phyloP scores from a whole-genome alignment of 2,797 vertebrate species.

The Enteromius trimaculatus region DNA sequence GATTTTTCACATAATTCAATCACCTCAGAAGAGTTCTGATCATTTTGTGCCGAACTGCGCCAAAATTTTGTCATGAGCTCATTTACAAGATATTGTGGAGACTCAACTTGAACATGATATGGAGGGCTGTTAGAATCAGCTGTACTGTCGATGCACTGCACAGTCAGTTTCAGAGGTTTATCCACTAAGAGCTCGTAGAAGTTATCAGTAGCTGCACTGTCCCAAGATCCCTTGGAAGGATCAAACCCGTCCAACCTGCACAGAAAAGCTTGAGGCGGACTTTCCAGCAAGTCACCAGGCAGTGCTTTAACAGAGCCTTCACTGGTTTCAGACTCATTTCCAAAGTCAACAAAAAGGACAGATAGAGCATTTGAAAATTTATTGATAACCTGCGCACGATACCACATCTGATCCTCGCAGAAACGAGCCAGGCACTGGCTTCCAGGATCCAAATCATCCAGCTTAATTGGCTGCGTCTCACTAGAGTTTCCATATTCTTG shows the following conservation, averaged over 20 bases:
- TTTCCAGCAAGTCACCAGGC: conserved; percentile 68
- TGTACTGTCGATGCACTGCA: conserved; percentile 63
- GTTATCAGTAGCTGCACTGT: conserved; percentile 70
- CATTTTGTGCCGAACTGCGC: conserved; percentile 34
- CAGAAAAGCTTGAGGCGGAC: conserved; percentile 79
- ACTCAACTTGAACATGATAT: conserved; percentile 78
- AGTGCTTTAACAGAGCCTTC: conserved; percentile 73
- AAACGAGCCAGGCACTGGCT: conserved; percentile 81
- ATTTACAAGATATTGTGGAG: conserved; percentile 74
- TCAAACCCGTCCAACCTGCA: conserved; percentile 78
- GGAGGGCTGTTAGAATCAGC: conserved; percentile 66
- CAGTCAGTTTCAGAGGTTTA: conserved; percentile 72
- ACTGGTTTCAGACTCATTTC: conserved; percentile 78
- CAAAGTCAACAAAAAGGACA: conserved; percentile 86
- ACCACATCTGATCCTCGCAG: conserved; percentile 79
- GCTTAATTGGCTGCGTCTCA: conserved; percentile 15
- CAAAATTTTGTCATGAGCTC: conserved; percentile 79
- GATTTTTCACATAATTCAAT: neutral
- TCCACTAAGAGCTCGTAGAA: conserved; percentile 72
- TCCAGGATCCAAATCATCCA: conserved; percentile 69
- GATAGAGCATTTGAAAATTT: conserved; percentile 53
- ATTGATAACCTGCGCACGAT: conserved; percentile 79
- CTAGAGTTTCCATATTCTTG: conserved; percentile 70
- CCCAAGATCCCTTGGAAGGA: conserved; percentile 71
- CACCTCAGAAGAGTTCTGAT: neutral